Conservation (phyloP, 2,113 vertebrate species). For the Azemiops feae region DNA sequence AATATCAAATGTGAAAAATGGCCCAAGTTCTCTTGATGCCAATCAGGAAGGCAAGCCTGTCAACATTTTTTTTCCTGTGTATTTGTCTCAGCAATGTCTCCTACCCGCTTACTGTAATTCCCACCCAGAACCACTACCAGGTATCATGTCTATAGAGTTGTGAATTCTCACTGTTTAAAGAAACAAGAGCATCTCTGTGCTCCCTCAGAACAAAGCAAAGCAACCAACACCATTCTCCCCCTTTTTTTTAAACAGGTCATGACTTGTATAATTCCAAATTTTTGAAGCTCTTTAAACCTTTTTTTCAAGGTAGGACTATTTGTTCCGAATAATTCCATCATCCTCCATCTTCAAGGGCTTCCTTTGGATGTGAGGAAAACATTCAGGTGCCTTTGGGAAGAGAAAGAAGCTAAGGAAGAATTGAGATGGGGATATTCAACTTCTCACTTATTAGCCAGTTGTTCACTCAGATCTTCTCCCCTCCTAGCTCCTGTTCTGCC, state of each 20-base stretch:
- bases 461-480: not conserved
- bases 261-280: not conserved
- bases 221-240: not conserved
- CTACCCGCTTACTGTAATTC: not conserved
- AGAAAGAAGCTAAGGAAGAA: not conserved
- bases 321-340: not conserved
- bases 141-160: not conserved
- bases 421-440: not conserved
- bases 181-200: not conserved
- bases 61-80: fast-evolving
- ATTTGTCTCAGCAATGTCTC: not conserved
- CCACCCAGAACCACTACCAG: not conserved
- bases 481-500: not conserved
- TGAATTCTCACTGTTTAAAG: not conserved
- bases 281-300: not conserved
- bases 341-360: not conserved
- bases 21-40: not conserved
- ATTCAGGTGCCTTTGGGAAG: not conserved
- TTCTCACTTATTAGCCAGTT: not conserved
- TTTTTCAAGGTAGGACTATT: not conserved
- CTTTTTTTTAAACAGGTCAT: not conserved
- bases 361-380: not conserved
- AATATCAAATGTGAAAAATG: conserved; percentile 12
- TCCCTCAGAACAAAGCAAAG: not conserved
- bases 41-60: not conserved